Base-by-base conservation (phyloP, 2,797 vertebrate species). In the Mormyrus hasselquistii region DNA sequence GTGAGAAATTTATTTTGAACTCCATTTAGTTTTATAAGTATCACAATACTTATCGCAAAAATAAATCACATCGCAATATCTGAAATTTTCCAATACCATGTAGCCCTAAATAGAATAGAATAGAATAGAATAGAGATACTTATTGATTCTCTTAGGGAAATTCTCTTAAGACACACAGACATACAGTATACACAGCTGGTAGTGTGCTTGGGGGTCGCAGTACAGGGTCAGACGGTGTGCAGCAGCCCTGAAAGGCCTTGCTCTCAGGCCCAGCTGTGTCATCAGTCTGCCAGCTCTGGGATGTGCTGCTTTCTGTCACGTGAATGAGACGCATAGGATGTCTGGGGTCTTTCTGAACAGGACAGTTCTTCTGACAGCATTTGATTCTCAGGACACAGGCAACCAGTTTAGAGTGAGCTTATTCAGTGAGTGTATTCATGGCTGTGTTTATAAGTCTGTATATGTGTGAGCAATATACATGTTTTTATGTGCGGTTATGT, bases 361-460 rank as follows among this genome's bases (percentile, higher is more conserved):
- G 69, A 76, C 34, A 16, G 34, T 19, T 76, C 69, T 41, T 76
- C 69, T 41, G 34, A 76, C 69, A 19, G 34, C 69, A 41, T 12
- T 76, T 76, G 69, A 14, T 38, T 38, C 69, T 76, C 69, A 41
- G 69, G 34, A 76, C 34, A 41, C 14, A 76, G 14, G 34, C 14
- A 41, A 76, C 12, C 34, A 76, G 69, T 41, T 2, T 7, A 41
- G 34, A 76, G 34, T 12, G 69, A 41, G 69, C 14, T 41, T 76
- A 76, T 76, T 41, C 34, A 41, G 34, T 41, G 69, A 76, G 34
- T 38, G 29, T 41, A 38, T 76, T 2, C 34, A 41, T 41, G 69
- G 69, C 69, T 76, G 69, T 76, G 41, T 38, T 76, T 41, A 38
- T 76, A 76, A 89, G 76, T 47, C 41, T 82, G 76, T 82, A 22